Evolutionary conservation across 2,113 vertebrate species (phyloP).

Genomic region (Gopherus evgoodei): DNA sequence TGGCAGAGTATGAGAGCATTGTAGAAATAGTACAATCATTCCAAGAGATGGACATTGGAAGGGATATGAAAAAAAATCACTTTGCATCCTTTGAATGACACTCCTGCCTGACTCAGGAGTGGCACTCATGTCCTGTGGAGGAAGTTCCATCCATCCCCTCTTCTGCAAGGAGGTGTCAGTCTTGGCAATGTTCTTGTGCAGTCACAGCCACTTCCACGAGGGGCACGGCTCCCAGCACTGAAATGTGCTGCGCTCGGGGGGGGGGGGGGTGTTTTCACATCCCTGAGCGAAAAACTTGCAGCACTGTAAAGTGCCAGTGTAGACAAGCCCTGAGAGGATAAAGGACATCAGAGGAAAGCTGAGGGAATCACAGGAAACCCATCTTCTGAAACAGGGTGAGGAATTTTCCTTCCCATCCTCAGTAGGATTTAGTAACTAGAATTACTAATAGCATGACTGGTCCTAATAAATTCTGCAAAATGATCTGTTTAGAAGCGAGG

Average conservation of each 20-base stretch:
- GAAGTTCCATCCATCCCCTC: neutral
- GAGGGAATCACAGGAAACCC: neutral
- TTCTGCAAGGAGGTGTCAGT: neutral
- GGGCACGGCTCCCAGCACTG: too few relatives aligned
- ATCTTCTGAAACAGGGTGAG: neutral
- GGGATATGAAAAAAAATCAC: neutral
- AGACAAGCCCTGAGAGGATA: too few relatives aligned
- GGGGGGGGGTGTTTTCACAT: too few relatives aligned
- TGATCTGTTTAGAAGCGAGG: neutral
- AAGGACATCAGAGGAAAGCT: neutral
- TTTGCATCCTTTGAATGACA: neutral
- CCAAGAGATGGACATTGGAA: neutral
- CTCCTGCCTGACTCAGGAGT: neutral
- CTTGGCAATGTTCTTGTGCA: neutral
- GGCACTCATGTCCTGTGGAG: neutral
- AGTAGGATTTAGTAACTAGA: too few relatives aligned
- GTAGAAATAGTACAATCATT: neutral
- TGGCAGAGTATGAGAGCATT: neutral
- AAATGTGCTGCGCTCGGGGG: too few relatives aligned
- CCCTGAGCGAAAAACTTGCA: too few relatives aligned
- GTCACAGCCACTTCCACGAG: too few relatives aligned
- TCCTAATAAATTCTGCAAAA: neutral
- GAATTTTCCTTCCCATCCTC: neutral
- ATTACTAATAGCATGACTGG: neutral
- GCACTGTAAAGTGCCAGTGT: too few relatives aligned